phyloP scores from a whole-genome alignment of 1,140 invertebrate species.

The Tetragonula clypearis region DNA sequence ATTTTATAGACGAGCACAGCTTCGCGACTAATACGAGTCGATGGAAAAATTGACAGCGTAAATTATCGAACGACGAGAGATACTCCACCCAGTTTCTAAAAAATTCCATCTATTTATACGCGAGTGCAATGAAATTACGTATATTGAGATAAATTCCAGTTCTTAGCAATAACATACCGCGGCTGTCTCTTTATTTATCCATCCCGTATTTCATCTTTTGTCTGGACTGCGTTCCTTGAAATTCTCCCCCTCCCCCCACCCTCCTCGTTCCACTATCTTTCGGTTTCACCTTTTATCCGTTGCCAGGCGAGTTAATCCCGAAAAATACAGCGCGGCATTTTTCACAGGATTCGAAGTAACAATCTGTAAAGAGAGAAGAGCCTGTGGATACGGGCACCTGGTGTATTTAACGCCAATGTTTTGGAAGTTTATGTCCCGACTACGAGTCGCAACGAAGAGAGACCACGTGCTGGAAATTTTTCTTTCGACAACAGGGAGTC shows the following conservation, averaged over 20 bases:
- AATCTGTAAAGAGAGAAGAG: constrained; percentile 60
- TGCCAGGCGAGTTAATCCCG: constrained; percentile 71
- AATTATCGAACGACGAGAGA: too few relatives aligned
- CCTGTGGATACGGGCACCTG: constrained; percentile 1
- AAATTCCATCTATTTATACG: neutral
- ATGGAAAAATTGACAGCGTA: neutral
- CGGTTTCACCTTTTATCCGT: constrained; percentile 28
- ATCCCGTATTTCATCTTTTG: constrained; percentile 36
- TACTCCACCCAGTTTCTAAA: neutral
- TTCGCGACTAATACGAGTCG: neutral
- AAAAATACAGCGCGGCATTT: constrained; percentile 74
- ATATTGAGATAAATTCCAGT: neutral
- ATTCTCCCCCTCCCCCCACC: neutral
- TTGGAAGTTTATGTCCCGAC: neutral
- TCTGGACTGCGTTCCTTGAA: constrained; percentile 6
- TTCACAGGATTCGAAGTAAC: constrained; percentile 73
- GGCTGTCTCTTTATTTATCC: constrained; percentile 35
- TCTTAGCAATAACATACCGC: constrained; percentile 9
- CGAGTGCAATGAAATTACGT: constrained; percentile 5
- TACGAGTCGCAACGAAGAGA: neutral
- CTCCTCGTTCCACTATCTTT: neutral
- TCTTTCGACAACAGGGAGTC: neutral
- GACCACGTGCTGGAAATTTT: neutral
- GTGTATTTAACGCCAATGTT: neutral
- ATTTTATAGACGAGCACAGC: neutral